These are phyloP conservation scores for Aphaenogaster rudis DNA, from an alignment of 1,140 invertebrate species.

Conservation along the genomic window DNA sequence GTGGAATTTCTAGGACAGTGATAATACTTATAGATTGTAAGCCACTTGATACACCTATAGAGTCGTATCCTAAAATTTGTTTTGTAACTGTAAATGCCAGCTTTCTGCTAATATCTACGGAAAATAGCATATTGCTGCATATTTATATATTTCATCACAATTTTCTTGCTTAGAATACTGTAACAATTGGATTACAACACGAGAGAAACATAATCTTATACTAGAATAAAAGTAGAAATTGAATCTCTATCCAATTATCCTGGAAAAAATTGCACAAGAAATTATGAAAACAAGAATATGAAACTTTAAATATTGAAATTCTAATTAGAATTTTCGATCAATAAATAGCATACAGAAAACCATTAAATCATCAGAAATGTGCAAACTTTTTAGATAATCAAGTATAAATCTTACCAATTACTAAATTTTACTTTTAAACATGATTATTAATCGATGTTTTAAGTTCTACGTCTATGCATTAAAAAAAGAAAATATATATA, in stretches of 20 bases:
- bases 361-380: background rate
- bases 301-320: background rate
- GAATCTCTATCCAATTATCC: background rate
- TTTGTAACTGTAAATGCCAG: background rate
- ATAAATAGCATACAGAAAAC: background rate
- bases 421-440: background rate
- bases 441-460: background rate
- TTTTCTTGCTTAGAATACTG: background rate
- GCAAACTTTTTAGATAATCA: background rate
- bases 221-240: background rate
- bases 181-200: background rate
- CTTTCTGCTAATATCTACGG: background rate
- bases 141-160: background rate
- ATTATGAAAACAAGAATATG: background rate
- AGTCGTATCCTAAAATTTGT: no score
- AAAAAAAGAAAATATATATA: background rate
- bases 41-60: background rate
- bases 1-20: background rate
- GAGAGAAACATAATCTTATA: background rate
- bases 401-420: background rate
- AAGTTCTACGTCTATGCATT: background rate
- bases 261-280: background rate
- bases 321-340: background rate
- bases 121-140: background rate
- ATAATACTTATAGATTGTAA: background rate